Evolutionary conservation across 2,113 vertebrate genomes (phyloP).

Genomic region (Montifringilla adamsi): DNA sequence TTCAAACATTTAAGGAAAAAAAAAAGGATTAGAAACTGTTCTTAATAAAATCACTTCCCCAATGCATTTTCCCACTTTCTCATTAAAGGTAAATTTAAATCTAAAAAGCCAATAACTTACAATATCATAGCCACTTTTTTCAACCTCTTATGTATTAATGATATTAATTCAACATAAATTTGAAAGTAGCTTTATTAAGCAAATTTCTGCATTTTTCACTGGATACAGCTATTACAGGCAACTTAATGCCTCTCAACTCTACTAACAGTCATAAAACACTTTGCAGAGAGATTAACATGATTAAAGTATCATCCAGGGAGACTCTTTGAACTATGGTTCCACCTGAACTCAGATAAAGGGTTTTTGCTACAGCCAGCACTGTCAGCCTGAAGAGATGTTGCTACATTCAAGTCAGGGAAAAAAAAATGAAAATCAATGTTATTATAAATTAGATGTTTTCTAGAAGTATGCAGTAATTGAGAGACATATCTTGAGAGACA

Average conservation of each 20-base stretch:
- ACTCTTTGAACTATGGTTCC: background rate
- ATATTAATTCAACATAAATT: background rate
- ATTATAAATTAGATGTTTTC: background rate
- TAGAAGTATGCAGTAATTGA: background rate
- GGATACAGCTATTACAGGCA: background rate
- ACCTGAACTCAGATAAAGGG: background rate
- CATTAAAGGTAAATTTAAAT: background rate
- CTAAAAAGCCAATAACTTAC: background rate
- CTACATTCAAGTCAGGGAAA: background rate
- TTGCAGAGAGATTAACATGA: background rate
- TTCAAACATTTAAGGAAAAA: background rate
- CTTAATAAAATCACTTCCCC: background rate
- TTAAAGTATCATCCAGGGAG: background rate
- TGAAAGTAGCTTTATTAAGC: background rate
- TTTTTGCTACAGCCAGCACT: background rate
- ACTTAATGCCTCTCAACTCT: background rate
- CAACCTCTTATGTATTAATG: background rate
- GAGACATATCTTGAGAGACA: background rate
- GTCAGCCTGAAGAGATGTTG: background rate
- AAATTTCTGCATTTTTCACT: background rate
- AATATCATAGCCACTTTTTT: background rate
- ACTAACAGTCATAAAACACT: background rate
- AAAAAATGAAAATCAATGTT: conserved; percentile 27
- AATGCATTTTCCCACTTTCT: background rate
- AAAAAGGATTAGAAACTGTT: background rate